Conservation (phyloP, 2,113 vertebrate genomes). For the Amblyopsis rosae region DNA sequence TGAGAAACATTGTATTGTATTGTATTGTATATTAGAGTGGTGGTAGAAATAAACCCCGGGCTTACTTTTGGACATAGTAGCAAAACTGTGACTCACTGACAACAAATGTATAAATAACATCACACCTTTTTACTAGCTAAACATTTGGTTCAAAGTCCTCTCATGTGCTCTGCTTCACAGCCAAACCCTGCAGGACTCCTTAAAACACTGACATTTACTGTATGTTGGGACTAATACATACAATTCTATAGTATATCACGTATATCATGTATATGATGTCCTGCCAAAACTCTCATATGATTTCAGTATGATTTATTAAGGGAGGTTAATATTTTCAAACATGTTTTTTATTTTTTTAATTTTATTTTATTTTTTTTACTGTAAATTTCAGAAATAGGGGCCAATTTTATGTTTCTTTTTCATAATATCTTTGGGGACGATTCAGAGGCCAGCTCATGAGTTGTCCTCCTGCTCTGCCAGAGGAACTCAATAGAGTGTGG, state of each 20-base stretch:
- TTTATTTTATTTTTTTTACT: constrained; percentile 20
- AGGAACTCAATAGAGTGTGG: constrained; percentile 54
- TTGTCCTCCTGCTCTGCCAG: constrained; percentile 30
- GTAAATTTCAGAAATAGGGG: constrained; percentile 43
- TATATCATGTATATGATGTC: constrained; percentile 59
- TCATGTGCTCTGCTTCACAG: constrained; percentile 18
- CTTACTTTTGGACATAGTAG: not conserved
- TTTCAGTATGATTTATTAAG: constrained; percentile 38
- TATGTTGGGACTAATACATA: constrained; percentile 56
- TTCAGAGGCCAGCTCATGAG: constrained; percentile 13
- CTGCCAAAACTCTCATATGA: constrained; percentile 55
- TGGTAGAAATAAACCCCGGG: constrained; percentile 12
- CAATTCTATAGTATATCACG: constrained; percentile 29
- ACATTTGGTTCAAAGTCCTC: constrained; percentile 24
- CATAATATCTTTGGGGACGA: constrained; percentile 19
- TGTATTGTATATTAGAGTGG: not conserved
- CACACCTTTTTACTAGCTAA: constrained; percentile 25
- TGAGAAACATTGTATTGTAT: not conserved
- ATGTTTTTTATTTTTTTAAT: too few relatives aligned
- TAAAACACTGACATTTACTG: constrained; percentile 60
- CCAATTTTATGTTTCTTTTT: constrained; percentile 23
- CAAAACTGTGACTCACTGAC: constrained; percentile 17
- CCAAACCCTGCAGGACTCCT: constrained; percentile 42
- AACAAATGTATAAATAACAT: constrained; percentile 29
- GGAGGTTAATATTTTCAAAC: constrained; percentile 37